These are phyloP conservation scores for Pseudopipra pipra DNA, from an alignment of 2,113 vertebrate genomes.

Conservation along the genomic window DNA sequence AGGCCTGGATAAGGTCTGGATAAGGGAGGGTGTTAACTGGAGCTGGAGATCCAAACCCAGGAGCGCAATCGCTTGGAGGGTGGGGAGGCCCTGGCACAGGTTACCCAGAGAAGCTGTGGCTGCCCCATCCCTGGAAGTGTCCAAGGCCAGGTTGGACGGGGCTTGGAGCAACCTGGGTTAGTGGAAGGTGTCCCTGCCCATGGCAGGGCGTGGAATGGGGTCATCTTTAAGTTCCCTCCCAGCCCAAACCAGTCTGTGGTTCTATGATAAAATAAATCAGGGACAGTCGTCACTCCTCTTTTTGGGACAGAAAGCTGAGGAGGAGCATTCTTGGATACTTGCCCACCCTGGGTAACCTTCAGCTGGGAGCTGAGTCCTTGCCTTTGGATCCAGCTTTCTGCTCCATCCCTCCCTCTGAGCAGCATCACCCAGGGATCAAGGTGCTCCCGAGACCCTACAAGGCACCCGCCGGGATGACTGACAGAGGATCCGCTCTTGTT, in stretches of 20 bases:
- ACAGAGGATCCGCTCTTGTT: neutral
- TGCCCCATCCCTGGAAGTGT: neutral
- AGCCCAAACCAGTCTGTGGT: neutral
- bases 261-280: neutral
- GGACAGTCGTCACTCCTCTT: fast-evolving
- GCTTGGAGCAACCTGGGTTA: fast-evolving
- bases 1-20: neutral
- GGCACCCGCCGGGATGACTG: neutral
- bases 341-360: neutral
- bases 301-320: neutral
- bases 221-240: neutral
- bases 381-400: neutral
- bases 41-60: neutral
- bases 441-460: fast-evolving
- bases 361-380: neutral
- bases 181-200: too few species aligned
- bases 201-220: neutral
- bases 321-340: neutral
- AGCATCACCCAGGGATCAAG: fast-evolving
- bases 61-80: neutral
- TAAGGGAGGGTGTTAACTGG: fast-evolving
- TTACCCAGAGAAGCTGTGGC: neutral
- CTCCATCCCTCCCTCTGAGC: neutral
- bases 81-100: neutral
- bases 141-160: fast-evolving